A percentile compares a stretch with the other conserved stretches of the same genome.
phyloP scores from a whole-genome alignment of 35 echinoderm and acorn worm species.

The Ophiothrix spiculata region DNA sequence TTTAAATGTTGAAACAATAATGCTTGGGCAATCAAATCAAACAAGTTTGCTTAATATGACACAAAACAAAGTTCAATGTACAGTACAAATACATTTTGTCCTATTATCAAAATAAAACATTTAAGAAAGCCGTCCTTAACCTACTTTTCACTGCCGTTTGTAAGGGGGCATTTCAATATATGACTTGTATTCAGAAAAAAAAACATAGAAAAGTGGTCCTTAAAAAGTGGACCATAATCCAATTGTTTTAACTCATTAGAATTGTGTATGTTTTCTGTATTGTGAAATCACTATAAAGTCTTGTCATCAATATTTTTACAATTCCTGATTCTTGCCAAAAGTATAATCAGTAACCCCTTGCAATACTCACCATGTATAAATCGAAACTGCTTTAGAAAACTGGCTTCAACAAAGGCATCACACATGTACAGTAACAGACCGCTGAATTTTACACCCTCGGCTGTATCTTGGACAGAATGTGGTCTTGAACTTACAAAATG shows the following conservation, averaged over 20 bases:
- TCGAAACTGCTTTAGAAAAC: constrained; percentile 85
- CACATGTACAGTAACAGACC: constrained; percentile 80
- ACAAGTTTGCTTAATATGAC: neutral
- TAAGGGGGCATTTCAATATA: no score
- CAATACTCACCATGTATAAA: constrained; percentile 69
- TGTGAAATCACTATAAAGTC: no score
- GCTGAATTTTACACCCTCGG: constrained; percentile 47
- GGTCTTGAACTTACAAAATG: constrained; percentile 60
- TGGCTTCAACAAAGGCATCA: constrained; percentile 42
- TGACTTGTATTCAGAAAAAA: no score
- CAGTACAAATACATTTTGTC: neutral
- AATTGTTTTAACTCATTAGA: no score
- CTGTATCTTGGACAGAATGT: constrained; percentile 1
- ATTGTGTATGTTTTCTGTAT: no score
- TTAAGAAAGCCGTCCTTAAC: neutral
- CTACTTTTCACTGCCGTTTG: no score
- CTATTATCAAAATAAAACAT: no score
- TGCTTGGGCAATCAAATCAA: neutral
- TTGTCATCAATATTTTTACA: no score
- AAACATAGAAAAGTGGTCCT: no score
- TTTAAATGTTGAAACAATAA: neutral
- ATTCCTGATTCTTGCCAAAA: no score
- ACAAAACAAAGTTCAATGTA: neutral
- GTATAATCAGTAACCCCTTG: neutral
- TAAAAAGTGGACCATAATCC: no score